Percentiles rank a stretch among this genome's conserved stretches.
These are phyloP conservation scores for Platysteira castanea DNA, from an alignment of 2,113 vertebrate genomes.

Conservation along the genomic window DNA sequence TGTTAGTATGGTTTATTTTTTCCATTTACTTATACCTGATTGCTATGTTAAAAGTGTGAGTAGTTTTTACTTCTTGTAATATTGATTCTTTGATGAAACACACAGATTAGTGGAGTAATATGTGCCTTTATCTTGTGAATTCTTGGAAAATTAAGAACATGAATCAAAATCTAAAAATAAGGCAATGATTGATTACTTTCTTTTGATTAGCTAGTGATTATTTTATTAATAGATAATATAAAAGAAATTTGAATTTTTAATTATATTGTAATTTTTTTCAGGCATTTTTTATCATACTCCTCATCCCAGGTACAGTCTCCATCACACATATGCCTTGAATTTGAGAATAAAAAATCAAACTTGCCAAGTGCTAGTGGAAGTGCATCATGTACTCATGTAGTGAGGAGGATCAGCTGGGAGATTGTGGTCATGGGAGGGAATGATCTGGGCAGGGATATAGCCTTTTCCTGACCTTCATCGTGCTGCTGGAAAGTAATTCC, in stretches of 20 bases:
- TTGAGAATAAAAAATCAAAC: neutral
- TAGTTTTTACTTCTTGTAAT: neutral
- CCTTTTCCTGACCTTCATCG: neutral
- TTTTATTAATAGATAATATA: neutral
- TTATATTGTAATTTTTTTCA: neutral
- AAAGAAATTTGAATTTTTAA: neutral
- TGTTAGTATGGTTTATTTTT: neutral
- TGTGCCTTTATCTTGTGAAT: neutral
- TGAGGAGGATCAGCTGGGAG: neutral
- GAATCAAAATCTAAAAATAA: neutral
- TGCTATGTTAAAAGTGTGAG: neutral
- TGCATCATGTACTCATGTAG: neutral
- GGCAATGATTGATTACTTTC: neutral
- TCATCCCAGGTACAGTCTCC: neutral
- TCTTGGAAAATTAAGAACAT: neutral
- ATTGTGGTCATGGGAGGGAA: neutral
- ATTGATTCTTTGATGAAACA: neutral
- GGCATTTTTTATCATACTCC: neutral
- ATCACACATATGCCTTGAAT: neutral
- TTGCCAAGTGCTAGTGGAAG: neutral
- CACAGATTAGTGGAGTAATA: neutral
- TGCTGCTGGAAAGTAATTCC: neutral
- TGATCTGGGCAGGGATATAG: neutral
- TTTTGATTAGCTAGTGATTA: neutral
- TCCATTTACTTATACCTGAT: neutral